phyloP scores from a whole-genome alignment of 30 jellyfish, hydroid and myxozoan species.

The Haliclystus octoradiatus region DNA sequence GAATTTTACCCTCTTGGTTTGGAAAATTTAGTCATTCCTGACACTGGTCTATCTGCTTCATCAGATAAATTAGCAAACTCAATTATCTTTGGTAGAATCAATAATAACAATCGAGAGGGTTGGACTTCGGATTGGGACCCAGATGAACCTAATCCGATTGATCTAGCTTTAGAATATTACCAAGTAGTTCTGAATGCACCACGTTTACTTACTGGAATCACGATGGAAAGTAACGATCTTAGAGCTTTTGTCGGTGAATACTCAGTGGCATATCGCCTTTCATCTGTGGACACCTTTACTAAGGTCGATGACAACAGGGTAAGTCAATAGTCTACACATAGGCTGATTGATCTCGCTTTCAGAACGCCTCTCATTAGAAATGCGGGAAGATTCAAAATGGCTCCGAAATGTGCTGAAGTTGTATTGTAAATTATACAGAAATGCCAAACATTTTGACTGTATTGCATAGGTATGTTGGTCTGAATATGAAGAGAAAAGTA shows the following conservation, averaged over 20 bases:
- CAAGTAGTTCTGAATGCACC: background rate
- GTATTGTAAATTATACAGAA: too few species aligned
- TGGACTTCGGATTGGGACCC: slow-evolving; percentile 1
- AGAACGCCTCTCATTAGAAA: too few species aligned
- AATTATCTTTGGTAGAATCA: background rate
- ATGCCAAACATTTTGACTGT: too few species aligned
- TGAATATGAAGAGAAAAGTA: too few species aligned
- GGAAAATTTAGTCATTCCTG: slow-evolving; percentile 31
- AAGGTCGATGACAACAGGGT: too few species aligned
- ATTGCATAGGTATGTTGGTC: too few species aligned
- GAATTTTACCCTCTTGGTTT: slow-evolving; percentile 20
- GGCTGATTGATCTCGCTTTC: too few species aligned
- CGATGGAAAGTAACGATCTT: background rate
- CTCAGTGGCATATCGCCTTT: background rate
- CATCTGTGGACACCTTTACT: too few species aligned
- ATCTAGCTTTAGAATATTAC: background rate
- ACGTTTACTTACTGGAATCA: background rate
- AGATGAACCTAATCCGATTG: background rate
- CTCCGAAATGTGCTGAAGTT: too few species aligned
- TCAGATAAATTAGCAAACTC: background rate
- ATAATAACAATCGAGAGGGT: background rate
- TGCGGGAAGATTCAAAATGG: too few species aligned
- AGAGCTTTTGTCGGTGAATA: background rate
- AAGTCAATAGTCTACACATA: too few species aligned
- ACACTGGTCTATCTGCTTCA: slow-evolving; percentile 23